Evolutionary conservation across 2,113 vertebrate genomes (phyloP).

Genomic region (Telmatochromis bifrenatus): DNA sequence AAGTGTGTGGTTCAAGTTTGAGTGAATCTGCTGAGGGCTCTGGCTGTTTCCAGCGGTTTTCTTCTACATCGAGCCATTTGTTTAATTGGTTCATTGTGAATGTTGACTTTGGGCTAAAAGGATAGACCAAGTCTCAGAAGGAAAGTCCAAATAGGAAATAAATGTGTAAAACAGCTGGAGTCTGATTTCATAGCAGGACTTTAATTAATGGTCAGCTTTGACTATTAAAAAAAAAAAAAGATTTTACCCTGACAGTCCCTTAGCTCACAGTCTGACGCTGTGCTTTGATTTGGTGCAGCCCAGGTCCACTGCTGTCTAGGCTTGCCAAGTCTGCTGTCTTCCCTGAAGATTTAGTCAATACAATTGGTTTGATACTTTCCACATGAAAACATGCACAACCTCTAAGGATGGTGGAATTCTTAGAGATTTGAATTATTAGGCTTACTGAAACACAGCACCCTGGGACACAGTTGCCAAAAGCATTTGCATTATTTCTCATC

Average conservation of each 20-base stretch:
- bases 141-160: background rate
- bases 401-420: background rate
- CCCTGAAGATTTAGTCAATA: conserved; percentile 16
- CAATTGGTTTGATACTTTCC: background rate
- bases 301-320: background rate
- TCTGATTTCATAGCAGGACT: background rate
- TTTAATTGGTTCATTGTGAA: background rate
- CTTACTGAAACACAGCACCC: background rate
- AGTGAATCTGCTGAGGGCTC: background rate
- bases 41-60: background rate
- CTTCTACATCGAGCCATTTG: background rate
- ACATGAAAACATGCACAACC: background rate
- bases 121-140: background rate
- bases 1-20: background rate
- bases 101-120: background rate
- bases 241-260: conserved; percentile 49
- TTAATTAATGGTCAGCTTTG: conserved; percentile 44
- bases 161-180: background rate
- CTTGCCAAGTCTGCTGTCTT: background rate
- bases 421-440: background rate
- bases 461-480: conserved; percentile 4
- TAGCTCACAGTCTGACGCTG: background rate
- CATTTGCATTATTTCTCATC: conserved; percentile 44
- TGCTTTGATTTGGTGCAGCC: background rate
- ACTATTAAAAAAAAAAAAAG: background rate